Conservation (phyloP, 2,888 invertebrate genomes). For the Rotaria socialis region DNA sequence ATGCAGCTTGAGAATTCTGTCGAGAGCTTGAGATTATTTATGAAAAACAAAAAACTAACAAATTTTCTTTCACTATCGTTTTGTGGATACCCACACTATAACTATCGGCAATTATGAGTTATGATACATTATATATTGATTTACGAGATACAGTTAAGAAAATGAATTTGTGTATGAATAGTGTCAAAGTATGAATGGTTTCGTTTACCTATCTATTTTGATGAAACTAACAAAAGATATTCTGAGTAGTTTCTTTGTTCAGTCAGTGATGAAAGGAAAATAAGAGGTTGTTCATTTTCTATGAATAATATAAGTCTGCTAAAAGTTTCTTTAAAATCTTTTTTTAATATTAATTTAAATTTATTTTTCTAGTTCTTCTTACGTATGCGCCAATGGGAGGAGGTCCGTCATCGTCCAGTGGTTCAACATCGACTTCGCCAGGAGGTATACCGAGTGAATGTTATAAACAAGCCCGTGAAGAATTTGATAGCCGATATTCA, state of each 20-base stretch:
- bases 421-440: not conserved
- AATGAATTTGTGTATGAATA: not conserved
- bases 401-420: not conserved
- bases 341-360: no score
- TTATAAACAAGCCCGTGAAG: conserved; percentile 32
- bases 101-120: no score
- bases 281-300: not conserved
- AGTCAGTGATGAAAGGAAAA: not conserved
- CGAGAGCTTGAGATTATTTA: no score
- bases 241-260: not conserved
- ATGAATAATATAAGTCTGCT: not conserved
- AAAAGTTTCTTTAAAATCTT: no score
- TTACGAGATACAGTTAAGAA: no score
- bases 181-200: not conserved
- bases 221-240: not conserved
- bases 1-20: no score
- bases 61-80: no score
- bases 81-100: no score
- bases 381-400: not conserved
- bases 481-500: not conserved
- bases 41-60: no score
- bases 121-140: no score
- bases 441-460: not conserved
- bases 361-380: not conserved
- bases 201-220: not conserved